Conservation (phyloP, 2,797 vertebrate species). For the Macroramphosus scolopax region DNA sequence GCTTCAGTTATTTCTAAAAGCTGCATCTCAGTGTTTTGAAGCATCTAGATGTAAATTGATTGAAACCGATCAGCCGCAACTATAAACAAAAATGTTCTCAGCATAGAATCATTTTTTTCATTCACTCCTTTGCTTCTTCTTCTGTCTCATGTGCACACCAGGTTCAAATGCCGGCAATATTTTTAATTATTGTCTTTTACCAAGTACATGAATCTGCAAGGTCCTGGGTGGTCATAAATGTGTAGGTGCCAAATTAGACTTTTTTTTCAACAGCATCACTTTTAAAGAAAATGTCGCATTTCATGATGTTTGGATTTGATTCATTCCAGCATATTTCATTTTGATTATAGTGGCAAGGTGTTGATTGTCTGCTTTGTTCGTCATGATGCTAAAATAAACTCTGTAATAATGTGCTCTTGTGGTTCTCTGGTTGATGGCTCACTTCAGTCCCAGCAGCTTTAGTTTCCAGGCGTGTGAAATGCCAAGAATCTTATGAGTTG, state of each 20-base stretch:
- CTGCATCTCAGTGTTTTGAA: constrained; percentile 23
- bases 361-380: constrained; percentile 31
- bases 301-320: constrained; percentile 32
- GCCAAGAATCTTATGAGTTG: no score
- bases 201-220: constrained; percentile 1
- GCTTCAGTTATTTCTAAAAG: constrained; percentile 2
- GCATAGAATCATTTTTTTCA: constrained; percentile 29
- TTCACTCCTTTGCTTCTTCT: constrained; percentile 41
- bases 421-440: constrained; percentile 7
- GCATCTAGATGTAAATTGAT: constrained; percentile 42
- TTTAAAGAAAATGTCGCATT: constrained; percentile 34
- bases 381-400: constrained; percentile 66
- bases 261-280: constrained; percentile 23
- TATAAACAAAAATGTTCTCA: constrained; percentile 51
- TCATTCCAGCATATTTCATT: constrained; percentile 30
- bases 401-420: constrained; percentile 22
- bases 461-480: no score
- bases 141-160: constrained; percentile 19
- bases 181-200: constrained; percentile 34
- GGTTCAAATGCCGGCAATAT: constrained; percentile 17
- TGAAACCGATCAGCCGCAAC: constrained; percentile 50
- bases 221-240: constrained; percentile 62
- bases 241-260: constrained; percentile 72
- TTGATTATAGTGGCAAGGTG: constrained; percentile 35
- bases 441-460: not conserved